Evolutionary conservation across 2,888 invertebrate genomes (phyloP).

Genomic region (Ariolimax columbianus): DNA sequence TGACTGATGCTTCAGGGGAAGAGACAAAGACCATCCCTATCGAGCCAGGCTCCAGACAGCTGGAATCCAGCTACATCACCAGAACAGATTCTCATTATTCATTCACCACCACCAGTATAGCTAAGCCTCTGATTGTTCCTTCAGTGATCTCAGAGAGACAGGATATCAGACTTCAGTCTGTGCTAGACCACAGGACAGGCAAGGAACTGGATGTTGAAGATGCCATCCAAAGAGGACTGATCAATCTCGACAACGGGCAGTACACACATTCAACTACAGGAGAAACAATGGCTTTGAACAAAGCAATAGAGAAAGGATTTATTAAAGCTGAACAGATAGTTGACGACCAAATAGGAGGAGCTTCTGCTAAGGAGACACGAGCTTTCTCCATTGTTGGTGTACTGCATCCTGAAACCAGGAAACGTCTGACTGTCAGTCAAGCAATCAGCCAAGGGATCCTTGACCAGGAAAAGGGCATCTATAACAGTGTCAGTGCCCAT

Average conservation of each 20-base stretch:
- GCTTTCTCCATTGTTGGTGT: slow-evolving; percentile 89
- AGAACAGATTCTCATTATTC: slow-evolving; percentile 65
- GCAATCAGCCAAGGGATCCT: slow-evolving; percentile 86
- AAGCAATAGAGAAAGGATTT: slow-evolving; percentile 88
- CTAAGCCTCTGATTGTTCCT: slow-evolving; percentile 66
- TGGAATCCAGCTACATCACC: slow-evolving; percentile 64
- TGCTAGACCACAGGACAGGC: slow-evolving; percentile 78
- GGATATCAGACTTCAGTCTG: slow-evolving; percentile 70
- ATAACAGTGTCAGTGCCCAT: slow-evolving; percentile 78
- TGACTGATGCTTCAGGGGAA: slow-evolving; percentile 49
- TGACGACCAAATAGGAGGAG: slow-evolving; percentile 86
- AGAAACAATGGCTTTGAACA: slow-evolving; percentile 86
- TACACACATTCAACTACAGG: slow-evolving; percentile 87
- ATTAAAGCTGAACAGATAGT: slow-evolving; percentile 89
- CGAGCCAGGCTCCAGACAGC: slow-evolving; percentile 53
- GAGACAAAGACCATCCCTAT: slow-evolving; percentile 51
- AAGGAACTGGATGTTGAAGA: slow-evolving; percentile 81
- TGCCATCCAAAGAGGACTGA: slow-evolving; percentile 89
- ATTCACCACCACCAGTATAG: slow-evolving; percentile 69
- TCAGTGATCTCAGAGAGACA: slow-evolving; percentile 71
- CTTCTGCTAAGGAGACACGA: slow-evolving; percentile 81
- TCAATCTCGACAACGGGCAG: slow-evolving; percentile 85
- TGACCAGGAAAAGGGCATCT: slow-evolving; percentile 82
- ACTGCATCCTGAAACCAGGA: slow-evolving; percentile 92
- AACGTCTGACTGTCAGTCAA: slow-evolving; percentile 85